Evolutionary conservation across 2,888 invertebrate species (phyloP).

Genomic region (Heliothis peltigera): DNA sequence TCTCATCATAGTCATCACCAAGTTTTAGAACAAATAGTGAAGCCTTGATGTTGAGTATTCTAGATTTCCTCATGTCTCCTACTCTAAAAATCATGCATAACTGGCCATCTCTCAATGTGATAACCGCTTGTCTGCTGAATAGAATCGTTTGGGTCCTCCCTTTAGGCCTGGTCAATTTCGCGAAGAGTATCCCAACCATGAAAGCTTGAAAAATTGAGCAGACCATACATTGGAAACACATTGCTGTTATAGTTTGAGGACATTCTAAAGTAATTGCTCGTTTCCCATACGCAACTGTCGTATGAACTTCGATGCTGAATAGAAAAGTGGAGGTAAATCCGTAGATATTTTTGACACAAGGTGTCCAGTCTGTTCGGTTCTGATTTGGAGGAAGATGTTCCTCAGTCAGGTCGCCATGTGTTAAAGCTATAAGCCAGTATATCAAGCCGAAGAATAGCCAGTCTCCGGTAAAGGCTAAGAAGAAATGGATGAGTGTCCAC

Average conservation of each 20-base stretch:
- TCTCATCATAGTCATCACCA: conserved; percentile 94
- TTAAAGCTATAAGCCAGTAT: conserved; percentile 97
- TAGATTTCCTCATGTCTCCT: conserved; percentile 98
- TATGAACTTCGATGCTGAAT: conserved; percentile 98
- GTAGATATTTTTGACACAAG: conserved; percentile 96
- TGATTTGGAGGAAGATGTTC: conserved; percentile 90
- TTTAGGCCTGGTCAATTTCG: conserved; percentile 98
- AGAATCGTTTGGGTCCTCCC: conserved; percentile 97
- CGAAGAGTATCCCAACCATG: conserved; percentile 97
- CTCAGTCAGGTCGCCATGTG: conserved; percentile 95
- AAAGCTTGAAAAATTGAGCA: conserved; percentile 96
- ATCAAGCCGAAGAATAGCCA: conserved; percentile 97
- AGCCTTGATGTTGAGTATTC: conserved; percentile 97
- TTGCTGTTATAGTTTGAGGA: conserved; percentile 97
- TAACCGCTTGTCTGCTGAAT: conserved; percentile 96
- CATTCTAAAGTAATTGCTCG: conserved; percentile 97
- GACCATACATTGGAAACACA: conserved; percentile 98
- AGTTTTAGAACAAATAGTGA: conserved; percentile 95
- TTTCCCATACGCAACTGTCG: conserved; percentile 97
- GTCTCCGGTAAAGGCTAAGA: conserved; percentile 94
- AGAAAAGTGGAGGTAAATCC: conserved; percentile 98
- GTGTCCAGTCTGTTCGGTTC: conserved; percentile 91
- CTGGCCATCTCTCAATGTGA: conserved; percentile 96
- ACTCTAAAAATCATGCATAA: conserved; percentile 97
- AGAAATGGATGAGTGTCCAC: conserved; percentile 96